Conservation (phyloP, 2,113 vertebrate genomes). For the Equus przewalskii region DNA sequence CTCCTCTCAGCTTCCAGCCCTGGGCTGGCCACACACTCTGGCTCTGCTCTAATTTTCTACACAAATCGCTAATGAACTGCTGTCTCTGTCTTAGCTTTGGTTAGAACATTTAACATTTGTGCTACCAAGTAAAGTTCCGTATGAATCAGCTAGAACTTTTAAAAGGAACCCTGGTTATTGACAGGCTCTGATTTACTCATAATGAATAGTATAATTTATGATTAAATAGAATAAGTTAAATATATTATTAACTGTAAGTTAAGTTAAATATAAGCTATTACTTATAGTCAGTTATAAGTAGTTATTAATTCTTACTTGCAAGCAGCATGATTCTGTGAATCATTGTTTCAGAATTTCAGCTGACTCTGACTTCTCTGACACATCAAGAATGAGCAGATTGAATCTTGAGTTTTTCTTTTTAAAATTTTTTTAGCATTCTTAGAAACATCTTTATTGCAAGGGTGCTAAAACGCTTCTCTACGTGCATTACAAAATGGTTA, state of each 20-base stretch:
- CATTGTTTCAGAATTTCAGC: neutral
- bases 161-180: neutral
- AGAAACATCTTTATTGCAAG: too few species aligned
- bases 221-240: neutral
- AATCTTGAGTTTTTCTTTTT: neutral
- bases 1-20: neutral
- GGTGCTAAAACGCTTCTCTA: too few species aligned
- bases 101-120: neutral
- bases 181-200: neutral
- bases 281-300: neutral
- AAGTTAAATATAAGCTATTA: neutral
- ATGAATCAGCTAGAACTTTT: constrained; percentile 15
- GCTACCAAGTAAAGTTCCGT: neutral
- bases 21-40: neutral
- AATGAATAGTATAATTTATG: neutral
- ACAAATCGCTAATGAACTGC: neutral
- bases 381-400: neutral
- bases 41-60: neutral
- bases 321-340: neutral
- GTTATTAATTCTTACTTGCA: neutral
- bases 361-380: neutral
- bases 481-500: too few species aligned
- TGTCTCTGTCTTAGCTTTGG: neutral
- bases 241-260: neutral
- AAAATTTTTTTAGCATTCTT: too few species aligned